phyloP scores from a whole-genome alignment of 1,140 invertebrate genomes.

The Telenomus remus region DNA sequence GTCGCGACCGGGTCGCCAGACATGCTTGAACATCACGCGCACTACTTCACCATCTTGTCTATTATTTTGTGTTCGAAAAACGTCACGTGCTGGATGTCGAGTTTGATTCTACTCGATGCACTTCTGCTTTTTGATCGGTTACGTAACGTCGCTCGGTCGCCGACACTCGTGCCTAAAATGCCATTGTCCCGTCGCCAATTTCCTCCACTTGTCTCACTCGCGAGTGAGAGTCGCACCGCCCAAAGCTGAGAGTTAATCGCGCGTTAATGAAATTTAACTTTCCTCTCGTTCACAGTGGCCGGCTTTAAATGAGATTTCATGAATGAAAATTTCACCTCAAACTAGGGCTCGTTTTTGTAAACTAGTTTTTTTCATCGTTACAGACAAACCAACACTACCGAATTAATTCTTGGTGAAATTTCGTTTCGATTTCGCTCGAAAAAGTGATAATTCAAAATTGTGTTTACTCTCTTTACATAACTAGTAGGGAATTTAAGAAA shows the following conservation, averaged over 20 bases:
- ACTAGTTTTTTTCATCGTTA: not conserved
- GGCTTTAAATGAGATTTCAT: not conserved
- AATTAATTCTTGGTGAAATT: no score
- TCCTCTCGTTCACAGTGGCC: constrained; percentile 1
- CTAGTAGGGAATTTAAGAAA: no score
- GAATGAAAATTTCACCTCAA: not conserved
- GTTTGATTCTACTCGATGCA: constrained; percentile 14
- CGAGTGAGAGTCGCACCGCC: not conserved
- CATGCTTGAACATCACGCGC: constrained; percentile 69
- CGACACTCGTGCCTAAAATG: constrained; percentile 10
- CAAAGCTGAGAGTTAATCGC: not conserved
- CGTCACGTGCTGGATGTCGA: constrained; percentile 34
- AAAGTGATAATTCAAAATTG: no score
- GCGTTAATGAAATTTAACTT: constrained; percentile 1
- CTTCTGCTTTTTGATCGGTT: constrained; percentile 14
- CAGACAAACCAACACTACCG: no score
- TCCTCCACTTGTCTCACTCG: no score
- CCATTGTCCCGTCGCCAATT: constrained; percentile 5
- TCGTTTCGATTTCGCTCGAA: no score
- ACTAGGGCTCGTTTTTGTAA: not conserved
- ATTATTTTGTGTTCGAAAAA: constrained; percentile 16
- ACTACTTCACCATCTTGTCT: constrained; percentile 7
- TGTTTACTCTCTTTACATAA: no score
- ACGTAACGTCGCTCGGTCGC: constrained; percentile 4
- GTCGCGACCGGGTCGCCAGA: constrained; percentile 54